These are phyloP conservation scores for Orthosia gothica DNA, from an alignment of 2,888 invertebrate species.

Conservation along the genomic window DNA sequence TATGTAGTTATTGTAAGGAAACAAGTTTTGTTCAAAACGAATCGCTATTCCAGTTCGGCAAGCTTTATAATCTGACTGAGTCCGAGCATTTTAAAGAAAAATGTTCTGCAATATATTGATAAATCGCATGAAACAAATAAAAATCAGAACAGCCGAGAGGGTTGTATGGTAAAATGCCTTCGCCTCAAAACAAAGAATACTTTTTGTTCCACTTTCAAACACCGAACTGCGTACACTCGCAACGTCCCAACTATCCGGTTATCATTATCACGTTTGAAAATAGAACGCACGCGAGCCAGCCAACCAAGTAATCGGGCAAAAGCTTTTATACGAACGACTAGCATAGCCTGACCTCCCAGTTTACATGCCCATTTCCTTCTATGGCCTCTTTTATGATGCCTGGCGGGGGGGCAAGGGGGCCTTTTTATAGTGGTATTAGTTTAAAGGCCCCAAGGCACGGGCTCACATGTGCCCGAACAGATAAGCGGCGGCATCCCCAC, in stretches of 20 bases:
- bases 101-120: slow-evolving; percentile 19
- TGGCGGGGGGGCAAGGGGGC: slow-evolving; percentile 77
- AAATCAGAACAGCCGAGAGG: slow-evolving; percentile 29
- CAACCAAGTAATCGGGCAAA: slow-evolving; percentile 89
- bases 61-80: slow-evolving; percentile 15
- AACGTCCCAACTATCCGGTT: slow-evolving; percentile 83
- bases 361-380: slow-evolving; percentile 85
- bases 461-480: slow-evolving; percentile 89
- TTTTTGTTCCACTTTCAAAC: slow-evolving; percentile 69
- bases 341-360: slow-evolving; percentile 78
- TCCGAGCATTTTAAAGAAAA: slow-evolving; percentile 9
- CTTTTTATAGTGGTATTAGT: slow-evolving; percentile 84
- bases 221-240: slow-evolving; percentile 66
- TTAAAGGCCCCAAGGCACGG: slow-evolving; percentile 88
- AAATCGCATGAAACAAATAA: slow-evolving; percentile 37
- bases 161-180: slow-evolving; percentile 42
- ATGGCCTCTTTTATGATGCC: slow-evolving; percentile 83
- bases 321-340: slow-evolving; percentile 86
- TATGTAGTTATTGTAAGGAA: slow-evolving; percentile 22
- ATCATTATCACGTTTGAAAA: slow-evolving; percentile 91
- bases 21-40: slow-evolving; percentile 28
- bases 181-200: slow-evolving; percentile 57
- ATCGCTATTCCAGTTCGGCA: slow-evolving; percentile 30
- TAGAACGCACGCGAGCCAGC: slow-evolving; percentile 90
- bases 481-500: slow-evolving; percentile 90